Base-by-base conservation (phyloP, 1,140 invertebrate species). In the Fopius arisanus region DNA sequence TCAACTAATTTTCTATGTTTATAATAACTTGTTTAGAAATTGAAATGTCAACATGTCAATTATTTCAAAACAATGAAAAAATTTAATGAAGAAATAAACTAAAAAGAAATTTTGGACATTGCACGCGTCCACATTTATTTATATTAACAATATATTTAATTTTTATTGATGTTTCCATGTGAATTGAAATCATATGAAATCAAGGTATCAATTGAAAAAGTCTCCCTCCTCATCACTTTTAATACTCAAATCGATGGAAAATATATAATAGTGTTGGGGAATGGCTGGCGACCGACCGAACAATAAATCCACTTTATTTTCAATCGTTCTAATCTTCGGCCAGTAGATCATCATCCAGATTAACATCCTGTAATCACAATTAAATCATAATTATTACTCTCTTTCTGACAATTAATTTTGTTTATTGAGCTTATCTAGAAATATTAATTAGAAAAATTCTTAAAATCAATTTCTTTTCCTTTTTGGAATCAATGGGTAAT, bases 341-440 rank as follows among this genome's bases (percentile, higher is more conserved):
- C 62, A 92, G 82, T 71, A 92, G 85, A 77, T 92, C 91, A 76
- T 93, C 91, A 81, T 93, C 92, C 75, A 92, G 85, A 84, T 90
- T 91, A 26, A 92, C 89, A 81, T 91, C 91, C 91, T 92, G 84
- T 54, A 88, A 89, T 75, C 81, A 75, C 51, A 33, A 76, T 78
- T 75, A 74, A 59, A 77, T 65, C 31, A 37, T 70, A 75, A 29
- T 68, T 62, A n/a, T 73, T 66, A 29, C 23, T 75, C 37, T 48
- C 51, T 51, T n/a, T n/a, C n/a, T n/a, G n/a, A n/a, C n/a, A n/a
- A n/a, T n/a, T n/a, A n/a, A n/a, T n/a, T n/a, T n/a, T n/a, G n/a
- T n/a, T n/a, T n/a, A n/a, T n/a, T n/a, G n/a, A n/a, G n/a, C n/a
- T n/a, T n/a, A n/a, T n/a, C n/a, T n/a, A n/a, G n/a, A n/a, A n/a